Evolutionary conservation across 2,888 invertebrate species (phyloP).

Genomic region (Acanthopleura granulata): DNA sequence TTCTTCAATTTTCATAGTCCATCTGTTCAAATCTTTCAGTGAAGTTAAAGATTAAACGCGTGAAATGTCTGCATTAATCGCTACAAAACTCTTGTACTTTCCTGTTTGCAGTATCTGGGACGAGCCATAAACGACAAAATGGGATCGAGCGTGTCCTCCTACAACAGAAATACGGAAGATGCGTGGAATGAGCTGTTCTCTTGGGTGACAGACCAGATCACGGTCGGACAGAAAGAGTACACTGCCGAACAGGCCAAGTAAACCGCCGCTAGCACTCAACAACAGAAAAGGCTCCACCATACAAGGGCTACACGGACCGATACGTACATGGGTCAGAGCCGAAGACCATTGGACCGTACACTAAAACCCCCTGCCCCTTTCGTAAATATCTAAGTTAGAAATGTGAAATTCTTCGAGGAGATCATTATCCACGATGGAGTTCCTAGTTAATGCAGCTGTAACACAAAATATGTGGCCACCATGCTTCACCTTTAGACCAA

Average conservation of each 20-base stretch:
- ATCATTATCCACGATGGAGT: too few species aligned
- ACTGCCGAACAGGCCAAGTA: not conserved
- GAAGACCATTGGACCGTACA: not conserved
- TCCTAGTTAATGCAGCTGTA: too few species aligned
- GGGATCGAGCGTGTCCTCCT: not conserved
- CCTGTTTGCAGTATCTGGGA: constrained; percentile 10
- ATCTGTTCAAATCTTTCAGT: too few species aligned
- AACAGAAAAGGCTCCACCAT: too few species aligned
- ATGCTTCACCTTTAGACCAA: too few species aligned
- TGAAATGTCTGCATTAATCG: too few species aligned
- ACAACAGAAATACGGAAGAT: not conserved
- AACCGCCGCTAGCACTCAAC: too few species aligned
- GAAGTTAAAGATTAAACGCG: too few species aligned
- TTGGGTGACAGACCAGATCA: constrained; percentile 15
- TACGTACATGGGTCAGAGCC: not conserved
- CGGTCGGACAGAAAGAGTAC: constrained; percentile 19
- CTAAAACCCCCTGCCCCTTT: not conserved
- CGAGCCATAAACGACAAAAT: constrained; percentile 2
- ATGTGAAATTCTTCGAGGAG: too few species aligned
- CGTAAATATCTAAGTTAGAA: not conserved
- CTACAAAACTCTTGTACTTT: not conserved
- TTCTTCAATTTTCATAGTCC: too few species aligned
- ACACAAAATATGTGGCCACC: too few species aligned
- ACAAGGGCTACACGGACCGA: not conserved
- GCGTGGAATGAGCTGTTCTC: not conserved